Evolutionary conservation across 2,797 vertebrate genomes (phyloP), one percentile per base, ranked within the genome.

Genomic region (Phoebastria nigripes): DNA sequence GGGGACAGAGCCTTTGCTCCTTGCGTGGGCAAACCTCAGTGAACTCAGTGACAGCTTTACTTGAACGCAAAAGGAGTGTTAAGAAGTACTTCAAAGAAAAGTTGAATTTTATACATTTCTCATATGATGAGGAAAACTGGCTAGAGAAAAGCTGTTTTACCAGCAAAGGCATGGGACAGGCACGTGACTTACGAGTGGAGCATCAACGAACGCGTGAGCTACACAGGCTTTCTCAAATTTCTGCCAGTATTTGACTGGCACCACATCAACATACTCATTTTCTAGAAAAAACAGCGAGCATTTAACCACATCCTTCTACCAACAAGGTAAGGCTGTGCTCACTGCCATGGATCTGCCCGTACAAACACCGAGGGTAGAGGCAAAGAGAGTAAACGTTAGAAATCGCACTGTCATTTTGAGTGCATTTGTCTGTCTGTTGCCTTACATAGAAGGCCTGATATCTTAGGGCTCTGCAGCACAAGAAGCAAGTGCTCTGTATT

Each of bases 281-380:
- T 94, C 54, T 41, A 88, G 69, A 71, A 70, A 77, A 91, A 81
- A 39, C 76, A 87, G 54, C 0, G 8, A 83, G 19, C 33, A 51
- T 69, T 94, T 94, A 93, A 93, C 79, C 72, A 92, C 63, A 76
- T 95, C 72, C 69, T 86, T 93, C 87, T 94, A 70, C 89, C 79
- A 87, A 54, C 39, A 59, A 83, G 47, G 84, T 82, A 81, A 66
- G 76, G 56, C 67, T 83, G 21, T 69, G 35, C 87, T 92, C 51
- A 49, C 25, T 83, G 69, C 61, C 20, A 11, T 41, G 69, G 92
- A 86, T 93, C 69, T 96, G 94, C 59, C 90, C 14, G 26, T 88
- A 86, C 89, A 97, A 74, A 89, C 46, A 62, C 49, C 46, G 58
- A 51, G 12, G 28, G 18, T 47, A 94, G 65, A 86, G 39, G 62